Conservation (phyloP, 2,113 vertebrate species). For the Dasyornis broadbenti region DNA sequence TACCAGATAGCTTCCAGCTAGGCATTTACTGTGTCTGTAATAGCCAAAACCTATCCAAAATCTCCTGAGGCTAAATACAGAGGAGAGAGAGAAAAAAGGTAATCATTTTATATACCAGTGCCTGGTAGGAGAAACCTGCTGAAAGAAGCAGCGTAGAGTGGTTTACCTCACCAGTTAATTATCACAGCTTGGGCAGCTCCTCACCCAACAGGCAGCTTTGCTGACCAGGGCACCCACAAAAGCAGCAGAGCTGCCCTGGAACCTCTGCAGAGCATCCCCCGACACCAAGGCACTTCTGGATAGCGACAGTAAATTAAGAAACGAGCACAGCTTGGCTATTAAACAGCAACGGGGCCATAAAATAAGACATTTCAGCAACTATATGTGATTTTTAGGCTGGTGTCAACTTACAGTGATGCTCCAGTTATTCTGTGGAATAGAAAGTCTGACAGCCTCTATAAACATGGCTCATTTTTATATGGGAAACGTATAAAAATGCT, state of each 20-base stretch:
- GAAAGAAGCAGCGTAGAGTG: not conserved
- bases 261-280: not conserved
- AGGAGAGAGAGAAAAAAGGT: not conserved
- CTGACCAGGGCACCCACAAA: not conserved
- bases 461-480: constrained; percentile 50
- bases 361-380: constrained; percentile 53
- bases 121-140: not conserved
- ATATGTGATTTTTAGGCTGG: constrained; percentile 30
- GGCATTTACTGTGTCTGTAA: constrained; percentile 45
- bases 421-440: constrained; percentile 39
- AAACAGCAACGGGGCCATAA: constrained; percentile 31
- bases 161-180: not conserved
- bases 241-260: not conserved
- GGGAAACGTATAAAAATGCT: constrained; percentile 58
- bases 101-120: constrained; percentile 29
- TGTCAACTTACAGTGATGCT: constrained; percentile 35
- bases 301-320: not conserved
- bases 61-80: constrained; percentile 42
- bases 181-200: not conserved
- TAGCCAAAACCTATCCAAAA: constrained; percentile 29
- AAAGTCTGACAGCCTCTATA: constrained; percentile 46
- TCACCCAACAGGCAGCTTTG: not conserved
- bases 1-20: constrained; percentile 19
- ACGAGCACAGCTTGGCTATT: constrained; percentile 25
- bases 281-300: not conserved